These are phyloP conservation scores for Colossoma macropomum DNA, from an alignment of 2,113 vertebrate genomes.

Conservation along the genomic window DNA sequence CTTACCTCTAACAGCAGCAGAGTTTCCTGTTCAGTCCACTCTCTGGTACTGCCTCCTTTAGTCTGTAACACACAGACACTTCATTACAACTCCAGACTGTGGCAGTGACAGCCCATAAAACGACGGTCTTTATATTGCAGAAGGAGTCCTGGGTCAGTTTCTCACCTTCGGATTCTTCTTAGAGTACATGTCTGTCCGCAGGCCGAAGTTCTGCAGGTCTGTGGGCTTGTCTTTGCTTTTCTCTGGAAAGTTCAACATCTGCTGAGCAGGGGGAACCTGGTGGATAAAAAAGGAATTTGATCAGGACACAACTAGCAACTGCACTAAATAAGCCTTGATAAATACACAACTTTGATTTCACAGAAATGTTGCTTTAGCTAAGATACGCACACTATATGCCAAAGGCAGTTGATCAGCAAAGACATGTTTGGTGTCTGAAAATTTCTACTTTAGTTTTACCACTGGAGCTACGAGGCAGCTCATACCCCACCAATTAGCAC, in stretches of 20 bases:
- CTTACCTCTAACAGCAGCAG: constrained; percentile 92
- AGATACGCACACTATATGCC: too few species aligned
- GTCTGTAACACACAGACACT: constrained; percentile 69
- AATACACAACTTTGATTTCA: too few species aligned
- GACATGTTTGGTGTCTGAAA: too few species aligned
- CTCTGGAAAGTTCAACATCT: constrained; percentile 92
- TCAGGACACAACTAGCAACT: background rate
- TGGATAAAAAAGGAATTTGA: background rate
- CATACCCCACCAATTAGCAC: too few species aligned
- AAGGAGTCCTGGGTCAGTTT: too few species aligned
- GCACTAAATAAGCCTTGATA: too few species aligned
- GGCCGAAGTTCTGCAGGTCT: constrained; percentile 95
- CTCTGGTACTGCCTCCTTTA: constrained; percentile 88
- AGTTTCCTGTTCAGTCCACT: constrained; percentile 98
- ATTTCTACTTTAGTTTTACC: too few species aligned
- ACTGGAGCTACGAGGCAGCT: too few species aligned
- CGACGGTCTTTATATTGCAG: background rate
- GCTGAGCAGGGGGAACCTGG: constrained; percentile 91
- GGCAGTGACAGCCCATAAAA: background rate
- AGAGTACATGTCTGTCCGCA: constrained; percentile 91
- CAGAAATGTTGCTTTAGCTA: too few species aligned
- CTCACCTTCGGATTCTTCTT: constrained; percentile 91
- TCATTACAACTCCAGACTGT: background rate
- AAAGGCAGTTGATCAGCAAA: too few species aligned
- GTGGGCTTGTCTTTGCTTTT: constrained; percentile 92